Base-by-base conservation (phyloP, 2,113 vertebrate species). In the Gadus chalcogrammus region DNA sequence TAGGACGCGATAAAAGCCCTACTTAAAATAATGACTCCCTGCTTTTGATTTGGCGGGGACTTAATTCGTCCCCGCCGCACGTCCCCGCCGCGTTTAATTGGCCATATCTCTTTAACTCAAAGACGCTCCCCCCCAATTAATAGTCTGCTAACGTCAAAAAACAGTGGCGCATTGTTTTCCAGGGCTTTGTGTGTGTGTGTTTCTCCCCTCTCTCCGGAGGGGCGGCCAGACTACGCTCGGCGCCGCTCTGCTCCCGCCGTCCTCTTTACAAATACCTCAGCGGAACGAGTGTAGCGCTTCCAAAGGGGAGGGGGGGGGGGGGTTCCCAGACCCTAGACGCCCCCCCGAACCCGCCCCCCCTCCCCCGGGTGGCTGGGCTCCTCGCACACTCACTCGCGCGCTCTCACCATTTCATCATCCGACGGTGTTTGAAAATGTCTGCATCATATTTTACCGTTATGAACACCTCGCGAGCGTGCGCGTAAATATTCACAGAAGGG, bases 231-330 rank as follows among this genome's bases (percentile, higher is more conserved):
- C 22, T 24, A 52, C 13, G 56, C 24, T 56, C 35, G 89, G 89
- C 89, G 89, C 89, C 88, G 87, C 78, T 87, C 88, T 90, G 88
- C 88, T 86, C 71, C 82, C 84, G 80, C 86, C 84, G 82, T 86
- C 85, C 84, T 87, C 88, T 84, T 73, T 78, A 82, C 81, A 90
- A 88, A 90, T 87, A 88, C 85, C 84, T 88, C 85, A 89, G 84
- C 87, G 83, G 86, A 79, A 83, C 22, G 22, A 24, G 22, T 24
- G 22, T 24, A 24, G 22, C 22, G 22, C 84, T 82, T 86, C 81
- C 85, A 84, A 79, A 73, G 76, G 72, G 60, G 59, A 35, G 59
- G 55, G 8, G 48, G 8, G 48, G 7, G 48, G 8, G 48, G 8
- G 48, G 8, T 53, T 53, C 48, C 48, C 48, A 8, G 22, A 24